These are phyloP conservation scores for Pemphigus obesinymphae DNA, from an alignment of 1,140 invertebrate genomes.

Conservation along the genomic window DNA sequence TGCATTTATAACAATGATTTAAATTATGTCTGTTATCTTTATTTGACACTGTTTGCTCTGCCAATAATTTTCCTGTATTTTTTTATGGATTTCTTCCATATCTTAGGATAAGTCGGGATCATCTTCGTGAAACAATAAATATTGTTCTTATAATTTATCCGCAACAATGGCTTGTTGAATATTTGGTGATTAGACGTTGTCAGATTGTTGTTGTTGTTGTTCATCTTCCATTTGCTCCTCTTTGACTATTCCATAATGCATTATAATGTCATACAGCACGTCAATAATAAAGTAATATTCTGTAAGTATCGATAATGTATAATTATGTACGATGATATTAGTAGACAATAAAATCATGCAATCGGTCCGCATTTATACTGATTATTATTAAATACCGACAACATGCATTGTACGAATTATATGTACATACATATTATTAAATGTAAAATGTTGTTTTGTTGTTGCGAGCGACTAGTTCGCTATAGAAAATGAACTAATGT, in stretches of 20 bases:
- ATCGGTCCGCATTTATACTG: no score
- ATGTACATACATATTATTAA: no score
- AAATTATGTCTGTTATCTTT: not conserved
- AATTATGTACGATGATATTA: no score
- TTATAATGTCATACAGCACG: no score
- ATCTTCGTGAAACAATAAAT: not conserved
- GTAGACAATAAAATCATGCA: no score
- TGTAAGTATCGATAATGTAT: no score
- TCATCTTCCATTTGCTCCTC: constrained; percentile 6
- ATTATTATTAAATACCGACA: no score
- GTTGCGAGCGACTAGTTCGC: not conserved
- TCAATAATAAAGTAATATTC: no score
- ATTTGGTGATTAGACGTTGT: not conserved
- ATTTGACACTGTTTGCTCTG: not conserved
- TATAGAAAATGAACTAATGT: not conserved
- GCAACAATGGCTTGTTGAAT: not conserved
- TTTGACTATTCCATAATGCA: not conserved
- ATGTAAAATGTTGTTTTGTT: no score
- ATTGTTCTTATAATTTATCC: not conserved
- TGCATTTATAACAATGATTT: not conserved
- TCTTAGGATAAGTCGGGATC: not conserved
- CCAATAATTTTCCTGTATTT: not conserved
- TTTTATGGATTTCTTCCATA: not conserved
- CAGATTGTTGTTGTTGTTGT: not conserved
- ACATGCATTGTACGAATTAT: no score